These are phyloP conservation scores for Carlito syrichta DNA, from an alignment of 2,113 vertebrate genomes.

Conservation along the genomic window DNA sequence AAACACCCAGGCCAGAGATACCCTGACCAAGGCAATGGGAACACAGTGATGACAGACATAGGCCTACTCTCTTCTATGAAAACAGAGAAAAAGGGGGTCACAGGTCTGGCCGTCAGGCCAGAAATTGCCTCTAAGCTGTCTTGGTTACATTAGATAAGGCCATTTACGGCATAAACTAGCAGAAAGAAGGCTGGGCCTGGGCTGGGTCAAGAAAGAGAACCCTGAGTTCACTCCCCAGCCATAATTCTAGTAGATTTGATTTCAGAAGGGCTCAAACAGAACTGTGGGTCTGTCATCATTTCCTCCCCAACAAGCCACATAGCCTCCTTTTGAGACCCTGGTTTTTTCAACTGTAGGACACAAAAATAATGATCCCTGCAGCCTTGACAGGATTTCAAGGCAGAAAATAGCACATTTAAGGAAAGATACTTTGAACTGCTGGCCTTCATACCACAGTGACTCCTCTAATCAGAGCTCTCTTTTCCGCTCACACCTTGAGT, in stretches of 20 bases:
- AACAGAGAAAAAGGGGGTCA: background rate
- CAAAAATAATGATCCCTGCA: background rate
- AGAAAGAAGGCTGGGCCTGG: background rate
- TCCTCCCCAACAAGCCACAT: background rate
- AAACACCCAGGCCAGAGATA: background rate
- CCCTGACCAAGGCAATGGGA: background rate
- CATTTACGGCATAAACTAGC: background rate
- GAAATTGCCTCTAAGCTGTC: conserved; percentile 24
- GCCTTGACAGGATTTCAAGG: conserved; percentile 4
- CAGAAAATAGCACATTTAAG: conserved; percentile 6
- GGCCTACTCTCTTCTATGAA: background rate
- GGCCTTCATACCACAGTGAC: background rate
- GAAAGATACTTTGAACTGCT: background rate
- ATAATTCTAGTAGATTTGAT: background rate
- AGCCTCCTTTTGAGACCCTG: background rate
- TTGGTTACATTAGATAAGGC: background rate
- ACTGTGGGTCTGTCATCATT: background rate
- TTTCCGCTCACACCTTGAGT: background rate
- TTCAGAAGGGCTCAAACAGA: background rate
- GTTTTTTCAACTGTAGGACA: background rate
- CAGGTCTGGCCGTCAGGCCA: background rate
- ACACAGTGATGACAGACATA: background rate
- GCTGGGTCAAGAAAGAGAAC: background rate
- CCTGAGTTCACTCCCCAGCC: background rate
- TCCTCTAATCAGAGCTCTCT: background rate